A percentile compares a stretch with the other conserved stretches of the same genome.
phyloP scores from a whole-genome alignment of 2,888 invertebrate genomes.

The Parnassius glacialis region DNA sequence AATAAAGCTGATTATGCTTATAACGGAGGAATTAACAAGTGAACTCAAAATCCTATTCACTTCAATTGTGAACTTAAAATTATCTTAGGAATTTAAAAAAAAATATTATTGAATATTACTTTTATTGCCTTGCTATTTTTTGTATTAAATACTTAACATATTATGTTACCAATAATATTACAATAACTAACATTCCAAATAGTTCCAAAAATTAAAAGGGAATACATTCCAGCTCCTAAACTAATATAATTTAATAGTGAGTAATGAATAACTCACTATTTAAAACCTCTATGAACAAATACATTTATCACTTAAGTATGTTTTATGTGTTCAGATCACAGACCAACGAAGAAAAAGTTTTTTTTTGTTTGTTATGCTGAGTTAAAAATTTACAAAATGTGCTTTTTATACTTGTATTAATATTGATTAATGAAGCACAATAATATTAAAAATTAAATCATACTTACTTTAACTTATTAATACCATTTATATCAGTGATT shows the following conservation, averaged over 20 bases:
- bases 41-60: constrained; percentile 28
- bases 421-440: constrained; percentile 14
- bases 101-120: too few species aligned
- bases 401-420: constrained; percentile 10
- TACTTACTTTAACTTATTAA: not conserved
- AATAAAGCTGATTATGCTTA: constrained; percentile 99
- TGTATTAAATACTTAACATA: too few species aligned
- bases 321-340: too few species aligned
- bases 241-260: too few species aligned
- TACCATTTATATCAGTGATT: too few species aligned
- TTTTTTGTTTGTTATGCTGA: not conserved
- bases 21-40: constrained; percentile 86
- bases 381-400: constrained; percentile 19
- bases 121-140: not conserved
- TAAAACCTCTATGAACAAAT: too few species aligned
- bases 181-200: constrained; percentile 8
- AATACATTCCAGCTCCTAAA: constrained; percentile 1
- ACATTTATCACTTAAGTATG: too few species aligned
- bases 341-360: not conserved
- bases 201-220: not conserved
- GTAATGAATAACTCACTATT: too few species aligned
- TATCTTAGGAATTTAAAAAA: too few species aligned
- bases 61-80: not conserved
- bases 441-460: not conserved
- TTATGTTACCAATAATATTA: not conserved